Conservation (phyloP, 1,140 invertebrate species). For the Drosophila varians region DNA sequence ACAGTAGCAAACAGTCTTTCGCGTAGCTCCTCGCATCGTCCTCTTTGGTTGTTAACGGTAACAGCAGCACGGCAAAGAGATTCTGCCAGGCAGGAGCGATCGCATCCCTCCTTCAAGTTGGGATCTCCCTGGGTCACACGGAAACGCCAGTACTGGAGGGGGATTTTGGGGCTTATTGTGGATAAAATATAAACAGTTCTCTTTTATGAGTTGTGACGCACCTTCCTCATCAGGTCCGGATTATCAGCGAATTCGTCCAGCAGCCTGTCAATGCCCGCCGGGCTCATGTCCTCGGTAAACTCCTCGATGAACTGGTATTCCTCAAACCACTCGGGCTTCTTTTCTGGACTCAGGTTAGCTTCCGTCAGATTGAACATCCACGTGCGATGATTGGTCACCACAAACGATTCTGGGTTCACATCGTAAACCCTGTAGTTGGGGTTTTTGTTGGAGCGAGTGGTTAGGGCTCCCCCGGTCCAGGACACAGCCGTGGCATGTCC, state of each 20-base stretch:
- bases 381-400: conserved; percentile 87
- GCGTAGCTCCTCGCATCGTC: conserved; percentile 85
- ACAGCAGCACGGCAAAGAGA: conserved; percentile 86
- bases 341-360: conserved; percentile 87
- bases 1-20: conserved; percentile 55
- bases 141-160: conserved; percentile 83
- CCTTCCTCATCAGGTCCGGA: conserved; percentile 63
- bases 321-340: conserved; percentile 85
- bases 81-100: conserved; percentile 85
- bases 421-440: conserved; percentile 92
- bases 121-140: conserved; percentile 86
- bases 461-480: conserved; percentile 92
- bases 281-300: conserved; percentile 85
- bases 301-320: conserved; percentile 89
- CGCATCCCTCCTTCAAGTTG: conserved; percentile 84
- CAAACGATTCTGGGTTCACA: conserved; percentile 86
- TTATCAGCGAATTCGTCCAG: conserved; percentile 84
- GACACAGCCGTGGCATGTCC: conserved; percentile 87
- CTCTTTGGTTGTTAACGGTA: conserved; percentile 84
- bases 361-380: conserved; percentile 91
- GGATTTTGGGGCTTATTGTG: no score
- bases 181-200: no score
- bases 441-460: conserved; percentile 88
- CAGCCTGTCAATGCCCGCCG: conserved; percentile 84
- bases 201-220: conserved; percentile 7